Evolutionary conservation across 2,797 vertebrate genomes (phyloP).

Genomic region (Rhinichthys osculus): DNA sequence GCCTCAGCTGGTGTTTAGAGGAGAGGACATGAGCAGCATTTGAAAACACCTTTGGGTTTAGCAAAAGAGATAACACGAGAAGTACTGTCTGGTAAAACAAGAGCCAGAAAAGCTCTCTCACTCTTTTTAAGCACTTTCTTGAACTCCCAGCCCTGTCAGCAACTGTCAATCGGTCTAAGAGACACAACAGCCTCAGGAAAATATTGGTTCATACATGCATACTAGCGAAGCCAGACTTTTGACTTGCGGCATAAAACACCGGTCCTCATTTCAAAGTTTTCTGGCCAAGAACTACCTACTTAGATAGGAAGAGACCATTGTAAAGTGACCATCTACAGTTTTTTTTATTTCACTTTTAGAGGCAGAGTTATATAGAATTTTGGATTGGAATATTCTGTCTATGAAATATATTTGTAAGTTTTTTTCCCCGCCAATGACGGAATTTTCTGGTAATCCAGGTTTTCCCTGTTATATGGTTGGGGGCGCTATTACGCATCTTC

Average conservation of each 20-base stretch:
- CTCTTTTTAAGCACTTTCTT: constrained; percentile 33
- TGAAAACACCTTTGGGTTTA: constrained; percentile 45
- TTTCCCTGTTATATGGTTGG: not conserved
- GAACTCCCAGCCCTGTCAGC: constrained; percentile 40
- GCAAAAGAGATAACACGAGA: constrained; percentile 27
- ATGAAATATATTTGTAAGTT: not conserved
- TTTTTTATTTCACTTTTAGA: not conserved
- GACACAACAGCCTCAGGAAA: constrained; percentile 47
- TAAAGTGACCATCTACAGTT: not conserved
- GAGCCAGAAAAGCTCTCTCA: constrained; percentile 39
- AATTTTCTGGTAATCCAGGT: not conserved
- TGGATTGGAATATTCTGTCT: not conserved
- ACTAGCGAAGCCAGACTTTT: constrained; percentile 8
- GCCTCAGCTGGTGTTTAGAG: constrained; percentile 24
- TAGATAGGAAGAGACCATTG: not conserved
- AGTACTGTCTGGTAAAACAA: constrained; percentile 48
- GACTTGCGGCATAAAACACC: constrained; percentile 18
- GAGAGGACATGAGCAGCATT: constrained; percentile 45
- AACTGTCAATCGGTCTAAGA: constrained; percentile 42
- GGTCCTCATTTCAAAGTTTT: not conserved
- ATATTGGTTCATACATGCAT: constrained; percentile 17
- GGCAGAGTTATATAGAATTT: not conserved
- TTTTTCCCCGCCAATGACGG: accelerated
- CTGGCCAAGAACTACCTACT: not conserved
- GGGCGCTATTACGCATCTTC: not conserved